Conservation (phyloP, 2,888 invertebrate genomes). For the Chrysolina oricalcia region DNA sequence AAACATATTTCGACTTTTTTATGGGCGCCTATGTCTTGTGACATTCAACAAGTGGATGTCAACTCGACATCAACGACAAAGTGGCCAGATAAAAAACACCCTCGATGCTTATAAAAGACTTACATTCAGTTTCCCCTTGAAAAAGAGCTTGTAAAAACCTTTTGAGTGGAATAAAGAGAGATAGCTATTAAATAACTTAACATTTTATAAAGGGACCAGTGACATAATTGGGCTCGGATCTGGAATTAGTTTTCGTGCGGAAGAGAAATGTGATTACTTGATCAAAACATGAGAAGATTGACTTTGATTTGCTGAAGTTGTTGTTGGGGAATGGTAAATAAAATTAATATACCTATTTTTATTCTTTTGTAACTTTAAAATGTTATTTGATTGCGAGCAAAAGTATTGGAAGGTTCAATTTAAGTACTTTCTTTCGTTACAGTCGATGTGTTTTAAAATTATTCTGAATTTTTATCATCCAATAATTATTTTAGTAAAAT, state of each 20-base stretch:
- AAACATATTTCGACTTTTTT: constrained; percentile 16
- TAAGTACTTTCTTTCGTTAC: too few relatives aligned
- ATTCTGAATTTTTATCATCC: too few relatives aligned
- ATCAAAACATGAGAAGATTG: too few relatives aligned
- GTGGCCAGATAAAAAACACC: constrained; percentile 72
- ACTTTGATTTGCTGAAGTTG: neutral
- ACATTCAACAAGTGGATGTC: constrained; percentile 70
- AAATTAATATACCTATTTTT: too few relatives aligned
- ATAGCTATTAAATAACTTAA: constrained; percentile 60
- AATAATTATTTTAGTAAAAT: too few relatives aligned
- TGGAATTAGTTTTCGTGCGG: constrained; percentile 33
- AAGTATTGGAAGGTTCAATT: too few relatives aligned
- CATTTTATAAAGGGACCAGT: constrained; percentile 58
- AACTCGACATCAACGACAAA: constrained; percentile 71
- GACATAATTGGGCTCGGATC: constrained; percentile 59
- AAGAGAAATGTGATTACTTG: constrained; percentile 5
- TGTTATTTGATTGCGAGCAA: too few relatives aligned
- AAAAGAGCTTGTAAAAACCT: constrained; percentile 57
- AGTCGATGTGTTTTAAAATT: too few relatives aligned
- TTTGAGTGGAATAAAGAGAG: constrained; percentile 63
- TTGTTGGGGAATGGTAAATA: neutral
- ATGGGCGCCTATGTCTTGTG: constrained; percentile 51
- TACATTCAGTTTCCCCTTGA: constrained; percentile 63
- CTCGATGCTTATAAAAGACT: constrained; percentile 70
- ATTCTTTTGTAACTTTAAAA: too few relatives aligned